Evolutionary conservation across 2,113 vertebrate species (phyloP).

Genomic region (Lates calcarifer): DNA sequence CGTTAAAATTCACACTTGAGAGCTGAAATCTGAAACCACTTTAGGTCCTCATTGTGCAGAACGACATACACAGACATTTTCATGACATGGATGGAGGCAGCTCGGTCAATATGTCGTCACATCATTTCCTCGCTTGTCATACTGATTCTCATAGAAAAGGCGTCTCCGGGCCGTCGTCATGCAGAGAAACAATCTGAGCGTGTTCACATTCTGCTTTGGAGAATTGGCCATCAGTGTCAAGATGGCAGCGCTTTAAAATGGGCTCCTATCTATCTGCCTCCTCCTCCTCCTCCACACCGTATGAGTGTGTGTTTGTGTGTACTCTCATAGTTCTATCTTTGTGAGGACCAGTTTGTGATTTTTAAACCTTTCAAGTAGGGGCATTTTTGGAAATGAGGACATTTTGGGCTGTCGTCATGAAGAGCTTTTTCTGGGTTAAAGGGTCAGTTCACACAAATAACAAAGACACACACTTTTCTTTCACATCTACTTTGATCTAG

Average conservation of each 20-base stretch:
- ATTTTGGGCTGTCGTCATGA: too few species aligned
- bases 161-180: neutral
- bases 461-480: too few species aligned
- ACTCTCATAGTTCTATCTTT: neutral
- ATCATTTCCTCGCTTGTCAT: neutral
- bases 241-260: slow-evolving; percentile 48
- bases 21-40: neutral
- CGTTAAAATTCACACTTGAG: neutral
- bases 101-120: neutral
- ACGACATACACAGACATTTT: neutral
- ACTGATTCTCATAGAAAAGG: neutral
- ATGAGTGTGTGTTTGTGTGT: slow-evolving; percentile 1
- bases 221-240: slow-evolving; percentile 31
- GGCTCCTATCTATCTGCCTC: slow-evolving; percentile 18
- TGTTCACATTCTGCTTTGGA: slow-evolving; percentile 14
- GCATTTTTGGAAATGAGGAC: neutral
- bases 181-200: neutral
- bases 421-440: neutral
- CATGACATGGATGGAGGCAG: neutral
- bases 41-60: neutral
- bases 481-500: too few species aligned
- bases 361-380: neutral
- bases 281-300: slow-evolving; percentile 10
- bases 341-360: neutral
- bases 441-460: neutral